phyloP scores from a whole-genome alignment of 2,113 vertebrate genomes.

The Oostethus manadensis region DNA sequence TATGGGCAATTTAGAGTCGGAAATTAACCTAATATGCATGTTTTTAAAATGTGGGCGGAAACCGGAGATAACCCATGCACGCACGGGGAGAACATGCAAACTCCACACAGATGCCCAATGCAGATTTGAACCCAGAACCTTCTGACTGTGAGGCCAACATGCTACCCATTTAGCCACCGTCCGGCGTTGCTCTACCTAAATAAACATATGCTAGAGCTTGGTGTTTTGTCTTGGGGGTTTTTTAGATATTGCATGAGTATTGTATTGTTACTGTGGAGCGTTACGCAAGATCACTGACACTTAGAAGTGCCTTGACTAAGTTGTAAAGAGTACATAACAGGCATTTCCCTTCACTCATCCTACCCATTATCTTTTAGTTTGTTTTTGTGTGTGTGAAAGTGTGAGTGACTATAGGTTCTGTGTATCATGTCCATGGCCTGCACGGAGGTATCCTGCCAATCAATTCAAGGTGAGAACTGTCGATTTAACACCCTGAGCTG shows the following conservation, averaged over 20 bases:
- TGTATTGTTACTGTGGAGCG: not conserved
- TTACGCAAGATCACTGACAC: slow-evolving; percentile 7
- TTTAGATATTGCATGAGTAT: not conserved
- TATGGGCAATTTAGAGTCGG: no score
- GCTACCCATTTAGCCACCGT: no score
- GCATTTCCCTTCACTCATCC: slow-evolving; percentile 20
- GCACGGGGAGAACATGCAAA: no score
- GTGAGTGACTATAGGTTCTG: slow-evolving; percentile 51
- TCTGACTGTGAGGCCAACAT: no score
- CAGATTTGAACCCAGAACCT: no score
- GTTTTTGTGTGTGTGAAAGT: slow-evolving; percentile 55
- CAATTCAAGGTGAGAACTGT: slow-evolving; percentile 70
- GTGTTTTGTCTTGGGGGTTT: no score
- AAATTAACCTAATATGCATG: no score
- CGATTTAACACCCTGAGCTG: slow-evolving; percentile 68
- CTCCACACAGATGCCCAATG: no score
- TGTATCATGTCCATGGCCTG: slow-evolving; percentile 58
- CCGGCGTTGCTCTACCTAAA: not conserved
- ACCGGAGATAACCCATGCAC: no score
- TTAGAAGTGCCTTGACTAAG: slow-evolving; percentile 14
- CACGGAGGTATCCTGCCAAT: slow-evolving; percentile 47
- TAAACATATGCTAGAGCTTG: not conserved
- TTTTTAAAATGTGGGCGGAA: no score
- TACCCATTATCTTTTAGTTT: slow-evolving; percentile 36
- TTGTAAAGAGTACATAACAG: slow-evolving; percentile 20